Percentiles rank a stretch among this genome's conserved stretches.
Conservation (phyloP, 2,797 vertebrate genomes). For the Neosilurus mollespiculum region DNA sequence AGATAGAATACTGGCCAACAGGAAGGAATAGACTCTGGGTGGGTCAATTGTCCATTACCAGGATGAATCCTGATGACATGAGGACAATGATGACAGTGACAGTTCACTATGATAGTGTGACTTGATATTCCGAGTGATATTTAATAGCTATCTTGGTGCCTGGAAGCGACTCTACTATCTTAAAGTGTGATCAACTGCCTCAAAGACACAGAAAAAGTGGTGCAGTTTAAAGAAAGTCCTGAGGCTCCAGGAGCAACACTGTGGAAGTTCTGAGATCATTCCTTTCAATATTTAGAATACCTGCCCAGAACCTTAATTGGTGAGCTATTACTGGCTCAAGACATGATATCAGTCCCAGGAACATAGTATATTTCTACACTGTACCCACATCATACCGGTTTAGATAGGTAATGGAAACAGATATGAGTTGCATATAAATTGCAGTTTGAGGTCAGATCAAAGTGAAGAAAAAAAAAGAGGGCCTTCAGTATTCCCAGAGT, state of each 20-base stretch:
- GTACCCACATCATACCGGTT: conserved; percentile 8
- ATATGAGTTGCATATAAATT: background rate
- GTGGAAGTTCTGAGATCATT: too few relatives aligned
- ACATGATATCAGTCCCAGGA: conserved; percentile 2
- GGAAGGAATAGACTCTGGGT: background rate
- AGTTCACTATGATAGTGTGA: background rate
- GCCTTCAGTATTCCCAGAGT: conserved; percentile 34
- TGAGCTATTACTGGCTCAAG: background rate
- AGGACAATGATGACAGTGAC: too few relatives aligned
- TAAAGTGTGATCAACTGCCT: background rate
- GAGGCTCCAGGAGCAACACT: background rate
- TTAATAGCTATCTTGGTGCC: background rate
- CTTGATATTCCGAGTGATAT: background rate
- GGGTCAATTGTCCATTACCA: background rate
- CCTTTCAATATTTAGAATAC: background rate
- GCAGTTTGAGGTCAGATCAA: conserved; percentile 28
- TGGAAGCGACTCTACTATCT: background rate
- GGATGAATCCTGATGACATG: background rate
- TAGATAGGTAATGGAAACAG: conserved; percentile 1
- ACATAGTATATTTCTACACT: background rate
- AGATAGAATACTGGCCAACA: background rate
- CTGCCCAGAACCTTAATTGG: background rate
- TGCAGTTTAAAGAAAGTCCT: background rate
- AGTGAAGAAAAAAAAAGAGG: conserved; percentile 15
- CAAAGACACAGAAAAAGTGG: background rate